Percentiles rank a stretch among this genome's conserved stretches.
phyloP scores from a whole-genome alignment of 2,113 vertebrate genomes.

The Calyptomena viridis region DNA sequence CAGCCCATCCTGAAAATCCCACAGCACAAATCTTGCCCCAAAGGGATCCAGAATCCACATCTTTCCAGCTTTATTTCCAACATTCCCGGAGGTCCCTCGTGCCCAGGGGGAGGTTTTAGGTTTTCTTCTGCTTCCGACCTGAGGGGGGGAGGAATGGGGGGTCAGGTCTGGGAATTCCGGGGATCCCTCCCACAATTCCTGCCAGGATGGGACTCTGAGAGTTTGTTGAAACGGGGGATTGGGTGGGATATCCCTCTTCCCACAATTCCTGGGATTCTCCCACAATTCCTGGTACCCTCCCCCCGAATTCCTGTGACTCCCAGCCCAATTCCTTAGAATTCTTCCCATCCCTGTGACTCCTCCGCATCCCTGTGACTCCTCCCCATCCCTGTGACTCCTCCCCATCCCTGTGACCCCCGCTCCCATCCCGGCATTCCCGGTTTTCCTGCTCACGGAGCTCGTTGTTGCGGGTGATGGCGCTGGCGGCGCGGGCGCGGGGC shows the following conservation, averaged over 20 bases:
- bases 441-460: slow-evolving; percentile 86
- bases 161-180: accelerated
- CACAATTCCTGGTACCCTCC: no score
- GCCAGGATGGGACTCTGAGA: not conserved
- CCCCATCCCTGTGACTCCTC: no score
- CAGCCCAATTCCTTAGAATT: no score
- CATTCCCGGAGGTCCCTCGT: not conserved
- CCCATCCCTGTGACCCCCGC: no score
- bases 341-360: no score
- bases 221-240: slow-evolving; percentile 84
- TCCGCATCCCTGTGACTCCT: no score
- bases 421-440: no score
- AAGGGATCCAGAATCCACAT: accelerated
- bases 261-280: no score
- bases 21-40: accelerated
- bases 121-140: slow-evolving; percentile 79
- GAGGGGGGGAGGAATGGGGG: no score
- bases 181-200: no score
- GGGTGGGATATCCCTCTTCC: no score
- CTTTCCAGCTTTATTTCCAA: not conserved
- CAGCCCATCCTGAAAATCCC: not conserved
- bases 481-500: slow-evolving; percentile 87
- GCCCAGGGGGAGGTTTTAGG: not conserved
- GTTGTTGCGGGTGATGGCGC: slow-evolving; percentile 91
- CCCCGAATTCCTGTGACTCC: no score